Conservation (phyloP, 2,888 invertebrate species). For the Icerya purchasi region DNA sequence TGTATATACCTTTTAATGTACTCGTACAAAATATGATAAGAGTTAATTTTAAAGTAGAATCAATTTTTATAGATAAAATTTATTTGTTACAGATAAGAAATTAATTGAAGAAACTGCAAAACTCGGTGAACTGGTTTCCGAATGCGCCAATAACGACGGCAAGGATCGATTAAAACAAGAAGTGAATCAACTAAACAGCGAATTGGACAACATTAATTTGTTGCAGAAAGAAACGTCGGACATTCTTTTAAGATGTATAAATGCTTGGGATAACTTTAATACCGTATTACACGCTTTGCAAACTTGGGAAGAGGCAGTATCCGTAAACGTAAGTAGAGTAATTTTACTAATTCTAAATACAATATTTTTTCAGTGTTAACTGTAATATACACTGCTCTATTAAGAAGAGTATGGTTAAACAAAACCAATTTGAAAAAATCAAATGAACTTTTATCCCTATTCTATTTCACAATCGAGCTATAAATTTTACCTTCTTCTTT, state of each 20-base stretch:
- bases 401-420: too few relatives aligned
- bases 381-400: too few relatives aligned
- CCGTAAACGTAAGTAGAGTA: conserved; percentile 38
- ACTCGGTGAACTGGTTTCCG: conserved; percentile 47
- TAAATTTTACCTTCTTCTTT: too few relatives aligned
- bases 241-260: conserved; percentile 47
- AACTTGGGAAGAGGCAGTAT: conserved; percentile 49
- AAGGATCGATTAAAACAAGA: conserved; percentile 62
- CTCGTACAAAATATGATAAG: not conserved
- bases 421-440: too few relatives aligned
- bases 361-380: too few relatives aligned
- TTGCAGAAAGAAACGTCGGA: conserved; percentile 56
- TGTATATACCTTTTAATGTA: not conserved
- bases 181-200: conserved; percentile 52
- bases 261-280: conserved; percentile 61
- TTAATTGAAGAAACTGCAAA: conserved; percentile 30
- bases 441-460: too few relatives aligned
- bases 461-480: too few relatives aligned
- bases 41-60: not conserved
- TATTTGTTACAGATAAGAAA: conserved; percentile 8
- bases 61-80: too few relatives aligned
- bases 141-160: conserved; percentile 60
- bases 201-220: conserved; percentile 60
- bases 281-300: conserved; percentile 48
- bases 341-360: too few relatives aligned